phyloP scores from a whole-genome alignment of 2,797 vertebrate genomes.

The Squalus acanthias region DNA sequence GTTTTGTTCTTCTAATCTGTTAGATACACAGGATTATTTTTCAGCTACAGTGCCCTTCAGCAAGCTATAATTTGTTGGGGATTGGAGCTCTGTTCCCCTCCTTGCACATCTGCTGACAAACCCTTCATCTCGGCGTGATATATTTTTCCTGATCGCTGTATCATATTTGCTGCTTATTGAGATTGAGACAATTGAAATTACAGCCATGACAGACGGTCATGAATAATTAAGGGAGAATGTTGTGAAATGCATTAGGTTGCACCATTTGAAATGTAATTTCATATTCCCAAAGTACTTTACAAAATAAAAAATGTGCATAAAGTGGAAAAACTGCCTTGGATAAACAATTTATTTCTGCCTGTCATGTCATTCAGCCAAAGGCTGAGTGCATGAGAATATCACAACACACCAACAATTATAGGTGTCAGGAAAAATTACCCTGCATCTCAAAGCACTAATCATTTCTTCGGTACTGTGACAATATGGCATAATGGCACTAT shows the following conservation, averaged over 20 bases:
- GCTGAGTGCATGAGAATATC: constrained; percentile 27
- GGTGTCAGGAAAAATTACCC: constrained; percentile 32
- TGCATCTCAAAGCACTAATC: constrained; percentile 30
- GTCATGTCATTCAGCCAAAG: constrained; percentile 23
- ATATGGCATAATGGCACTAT: neutral
- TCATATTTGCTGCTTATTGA: constrained; percentile 17
- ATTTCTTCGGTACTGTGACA: constrained; percentile 14
- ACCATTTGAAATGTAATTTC: constrained; percentile 30
- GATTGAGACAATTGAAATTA: constrained; percentile 30
- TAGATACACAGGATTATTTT: neutral
- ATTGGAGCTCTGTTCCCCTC: neutral
- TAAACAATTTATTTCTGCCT: constrained; percentile 35
- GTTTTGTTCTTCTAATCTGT: neutral
- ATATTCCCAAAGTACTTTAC: constrained; percentile 29
- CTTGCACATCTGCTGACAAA: neutral
- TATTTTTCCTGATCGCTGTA: neutral
- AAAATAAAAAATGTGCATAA: constrained; percentile 20
- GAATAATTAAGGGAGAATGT: constrained; percentile 25
- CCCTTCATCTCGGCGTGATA: neutral
- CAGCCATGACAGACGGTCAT: constrained; percentile 22
- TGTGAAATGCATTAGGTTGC: constrained; percentile 33
- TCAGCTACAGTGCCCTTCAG: neutral
- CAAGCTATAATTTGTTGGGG: neutral
- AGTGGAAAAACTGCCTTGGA: constrained; percentile 21
- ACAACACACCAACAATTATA: constrained; percentile 32